phyloP scores from a whole-genome alignment of 2,888 invertebrate genomes.

The Stratiomys singularior region DNA sequence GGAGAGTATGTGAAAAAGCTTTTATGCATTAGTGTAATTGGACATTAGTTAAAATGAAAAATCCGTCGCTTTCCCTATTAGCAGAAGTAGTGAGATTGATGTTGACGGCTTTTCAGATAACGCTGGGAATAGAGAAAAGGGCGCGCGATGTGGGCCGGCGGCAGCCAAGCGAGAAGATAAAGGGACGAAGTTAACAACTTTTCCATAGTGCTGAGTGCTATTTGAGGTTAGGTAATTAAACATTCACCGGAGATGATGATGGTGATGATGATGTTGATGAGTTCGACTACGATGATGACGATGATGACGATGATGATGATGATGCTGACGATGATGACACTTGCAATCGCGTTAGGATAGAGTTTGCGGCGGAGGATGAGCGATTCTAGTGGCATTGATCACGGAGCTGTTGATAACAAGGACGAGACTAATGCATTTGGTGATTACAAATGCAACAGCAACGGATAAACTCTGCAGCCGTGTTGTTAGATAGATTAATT shows the following conservation, averaged over 20 bases:
- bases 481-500: constrained; percentile 20
- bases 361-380: constrained; percentile 6
- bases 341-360: constrained; percentile 16
- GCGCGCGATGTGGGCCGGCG: background rate
- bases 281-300: background rate
- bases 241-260: constrained; percentile 52
- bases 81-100: constrained; percentile 52
- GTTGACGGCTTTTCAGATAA: constrained; percentile 48
- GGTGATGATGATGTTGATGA: constrained; percentile 34
- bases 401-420: constrained; percentile 5
- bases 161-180: background rate
- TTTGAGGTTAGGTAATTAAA: constrained; percentile 57
- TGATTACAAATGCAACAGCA: constrained; percentile 42
- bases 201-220: constrained; percentile 56
- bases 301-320: background rate
- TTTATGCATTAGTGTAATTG: constrained; percentile 58
- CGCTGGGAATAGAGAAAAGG: background rate
- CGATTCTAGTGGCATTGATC: background rate
- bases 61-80: constrained; percentile 55
- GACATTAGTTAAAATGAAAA: constrained; percentile 58
- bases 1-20: constrained; percentile 56
- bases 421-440: constrained; percentile 44
- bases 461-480: constrained; percentile 14
- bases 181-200: constrained; percentile 54
- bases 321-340: constrained; percentile 15